phyloP scores from a whole-genome alignment of 1,140 invertebrate species.

The Subanguina moxae region DNA sequence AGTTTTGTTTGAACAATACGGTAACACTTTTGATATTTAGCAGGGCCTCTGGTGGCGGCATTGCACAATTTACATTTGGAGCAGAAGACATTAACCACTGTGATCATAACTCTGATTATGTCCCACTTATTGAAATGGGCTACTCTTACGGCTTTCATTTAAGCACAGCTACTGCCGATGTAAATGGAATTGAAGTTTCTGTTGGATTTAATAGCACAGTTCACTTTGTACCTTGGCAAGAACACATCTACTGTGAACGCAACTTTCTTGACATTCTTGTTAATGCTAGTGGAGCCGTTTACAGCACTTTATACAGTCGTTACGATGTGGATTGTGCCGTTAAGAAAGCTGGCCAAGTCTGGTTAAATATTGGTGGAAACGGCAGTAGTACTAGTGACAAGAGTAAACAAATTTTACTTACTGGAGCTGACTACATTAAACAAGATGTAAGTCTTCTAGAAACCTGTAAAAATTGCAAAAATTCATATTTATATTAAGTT shows the following conservation, averaged over 20 bases:
- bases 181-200: not conserved
- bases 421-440: conserved; percentile 1
- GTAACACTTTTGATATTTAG: conserved; percentile 2
- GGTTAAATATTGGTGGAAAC: not conserved
- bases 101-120: not conserved
- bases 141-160: not conserved
- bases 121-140: not conserved
- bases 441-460: not conserved
- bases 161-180: not conserved
- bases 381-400: not conserved
- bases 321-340: not conserved
- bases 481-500: not conserved
- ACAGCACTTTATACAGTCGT: not conserved
- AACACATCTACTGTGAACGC: not conserved
- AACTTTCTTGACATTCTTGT: not conserved
- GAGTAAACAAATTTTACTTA: not conserved
- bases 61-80: not conserved
- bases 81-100: not conserved
- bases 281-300: not conserved
- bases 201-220: not conserved
- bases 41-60: not conserved
- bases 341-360: not conserved
- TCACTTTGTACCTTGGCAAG: not conserved
- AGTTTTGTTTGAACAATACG: no score
- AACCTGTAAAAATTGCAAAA: not conserved